A percentile compares a stretch with the other conserved stretches of the same genome.
Conservation (phyloP, 2,888 invertebrate species). For the Hyles lineata region DNA sequence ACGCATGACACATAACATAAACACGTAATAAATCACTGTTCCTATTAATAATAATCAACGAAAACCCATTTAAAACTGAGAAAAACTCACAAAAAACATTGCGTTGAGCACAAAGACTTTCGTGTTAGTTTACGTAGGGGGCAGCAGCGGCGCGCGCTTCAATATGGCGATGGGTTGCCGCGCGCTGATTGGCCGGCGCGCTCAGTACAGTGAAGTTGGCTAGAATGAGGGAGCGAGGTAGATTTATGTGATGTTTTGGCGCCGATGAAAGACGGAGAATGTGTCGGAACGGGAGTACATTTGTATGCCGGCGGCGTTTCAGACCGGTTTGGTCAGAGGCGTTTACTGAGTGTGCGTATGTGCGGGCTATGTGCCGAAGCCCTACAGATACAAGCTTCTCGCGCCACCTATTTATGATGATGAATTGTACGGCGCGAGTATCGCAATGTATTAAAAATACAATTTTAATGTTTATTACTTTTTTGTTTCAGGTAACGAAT, state of each 20-base stretch:
- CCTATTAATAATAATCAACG: constrained; percentile 48
- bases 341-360: constrained; percentile 76
- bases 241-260: constrained; percentile 81
- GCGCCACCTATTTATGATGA: constrained; percentile 74
- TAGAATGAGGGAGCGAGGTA: constrained; percentile 73
- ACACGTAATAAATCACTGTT: constrained; percentile 62
- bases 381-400: constrained; percentile 62
- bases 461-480: constrained; percentile 56
- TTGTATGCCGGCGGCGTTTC: constrained; percentile 76
- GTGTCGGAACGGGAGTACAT: constrained; percentile 75
- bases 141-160: constrained; percentile 68
- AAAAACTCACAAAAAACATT: constrained; percentile 73
- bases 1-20: constrained; percentile 38
- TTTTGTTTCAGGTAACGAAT: constrained; percentile 73
- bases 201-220: constrained; percentile 74
- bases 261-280: constrained; percentile 81
- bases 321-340: constrained; percentile 83
- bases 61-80: constrained; percentile 57
- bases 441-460: constrained; percentile 59
- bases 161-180: constrained; percentile 79
- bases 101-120: constrained; percentile 65
- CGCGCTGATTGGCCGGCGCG: constrained; percentile 66
- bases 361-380: constrained; percentile 74
- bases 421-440: constrained; percentile 57
- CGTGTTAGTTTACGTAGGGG: constrained; percentile 71